Percentiles rank a stretch among this genome's conserved stretches.
Evolutionary conservation across 64 coral and sea anemone genomes (phyloP).

Genomic region (Trachythela sp.): DNA sequence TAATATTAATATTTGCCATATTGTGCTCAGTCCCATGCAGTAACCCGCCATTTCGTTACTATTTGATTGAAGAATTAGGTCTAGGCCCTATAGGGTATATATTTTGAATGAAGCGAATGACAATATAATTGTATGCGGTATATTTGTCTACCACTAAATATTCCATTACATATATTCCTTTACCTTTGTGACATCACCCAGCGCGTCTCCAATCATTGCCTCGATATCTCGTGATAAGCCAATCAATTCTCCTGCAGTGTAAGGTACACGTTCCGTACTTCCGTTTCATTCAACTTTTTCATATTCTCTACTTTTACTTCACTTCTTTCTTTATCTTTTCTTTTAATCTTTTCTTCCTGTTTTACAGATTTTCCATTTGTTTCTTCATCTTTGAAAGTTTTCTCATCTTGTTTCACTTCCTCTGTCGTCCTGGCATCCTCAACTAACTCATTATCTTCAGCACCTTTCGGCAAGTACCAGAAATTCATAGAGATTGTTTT

Average conservation of each 20-base stretch:
- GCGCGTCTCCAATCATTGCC: not conserved
- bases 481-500: not conserved
- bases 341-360: not conserved
- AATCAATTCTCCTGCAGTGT: constrained; percentile 9
- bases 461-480: not conserved
- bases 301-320: not conserved
- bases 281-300: not conserved
- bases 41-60: no score
- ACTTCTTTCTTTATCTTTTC: no score
- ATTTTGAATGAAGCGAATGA: no score
- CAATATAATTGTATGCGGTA: no score
- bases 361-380: not conserved
- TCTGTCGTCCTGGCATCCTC: no score
- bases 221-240: constrained; percentile 14
- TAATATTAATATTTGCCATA: no score
- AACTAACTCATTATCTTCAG: not conserved
- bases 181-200: not conserved
- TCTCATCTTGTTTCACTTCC: not conserved
- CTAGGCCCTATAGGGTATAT: no score
- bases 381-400: not conserved
- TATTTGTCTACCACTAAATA: no score
- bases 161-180: no score
- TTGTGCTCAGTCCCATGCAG: no score
- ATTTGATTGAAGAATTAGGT: no score
- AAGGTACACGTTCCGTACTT: not conserved